These are phyloP conservation scores for Australoheros scitulus DNA, from an alignment of 2,113 vertebrate genomes.

Conservation along the genomic window DNA sequence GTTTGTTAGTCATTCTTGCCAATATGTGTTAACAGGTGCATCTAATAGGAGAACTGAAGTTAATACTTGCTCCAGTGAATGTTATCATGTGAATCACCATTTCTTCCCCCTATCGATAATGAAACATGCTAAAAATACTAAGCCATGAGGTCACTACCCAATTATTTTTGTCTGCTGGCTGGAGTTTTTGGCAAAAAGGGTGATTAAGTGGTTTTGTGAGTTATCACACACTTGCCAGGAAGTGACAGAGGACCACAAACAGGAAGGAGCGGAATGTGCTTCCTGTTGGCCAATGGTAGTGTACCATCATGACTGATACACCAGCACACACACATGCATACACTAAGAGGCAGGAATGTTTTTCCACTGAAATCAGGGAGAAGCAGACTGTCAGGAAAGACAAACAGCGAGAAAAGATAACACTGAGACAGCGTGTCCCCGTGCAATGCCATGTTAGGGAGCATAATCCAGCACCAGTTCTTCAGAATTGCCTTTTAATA, in stretches of 20 bases:
- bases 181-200: slow-evolving; percentile 46
- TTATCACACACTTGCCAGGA: slow-evolving; percentile 83
- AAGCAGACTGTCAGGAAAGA: slow-evolving; percentile 75
- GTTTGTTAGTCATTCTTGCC: not conserved
- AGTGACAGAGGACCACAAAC: slow-evolving; percentile 80
- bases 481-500: not conserved
- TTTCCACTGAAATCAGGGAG: slow-evolving; percentile 71
- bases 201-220: slow-evolving; percentile 77
- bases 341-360: slow-evolving; percentile 65
- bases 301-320: slow-evolving; percentile 70
- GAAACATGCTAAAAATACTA: slow-evolving; percentile 58
- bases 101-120: not conserved
- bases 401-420: slow-evolving; percentile 69
- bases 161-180: slow-evolving; percentile 59
- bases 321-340: slow-evolving; percentile 43
- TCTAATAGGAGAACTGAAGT: not conserved
- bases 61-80: not conserved
- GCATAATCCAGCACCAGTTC: not conserved
- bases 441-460: slow-evolving; percentile 2
- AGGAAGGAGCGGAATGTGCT: slow-evolving; percentile 85
- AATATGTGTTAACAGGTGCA: not conserved
- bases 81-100: slow-evolving; percentile 15
- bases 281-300: slow-evolving; percentile 73
- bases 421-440: slow-evolving; percentile 48
- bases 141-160: slow-evolving; percentile 44